Evolutionary conservation across 1,140 invertebrate species (phyloP).

Genomic region (Procambarus virginalis): DNA sequence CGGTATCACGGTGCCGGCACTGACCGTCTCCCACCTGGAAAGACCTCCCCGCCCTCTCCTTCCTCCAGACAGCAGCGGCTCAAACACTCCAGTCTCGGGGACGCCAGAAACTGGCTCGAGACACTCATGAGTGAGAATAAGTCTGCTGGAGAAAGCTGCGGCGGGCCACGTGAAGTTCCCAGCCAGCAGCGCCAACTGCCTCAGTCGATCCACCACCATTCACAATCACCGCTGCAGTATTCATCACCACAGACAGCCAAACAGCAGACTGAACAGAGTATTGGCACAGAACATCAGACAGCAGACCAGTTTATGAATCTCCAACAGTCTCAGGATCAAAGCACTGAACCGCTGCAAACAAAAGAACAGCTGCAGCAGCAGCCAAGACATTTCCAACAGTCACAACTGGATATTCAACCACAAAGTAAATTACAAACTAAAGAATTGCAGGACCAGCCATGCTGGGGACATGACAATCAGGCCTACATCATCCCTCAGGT

Average conservation of each 20-base stretch:
- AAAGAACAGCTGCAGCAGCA: not conserved
- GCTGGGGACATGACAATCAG: conserved; percentile 8
- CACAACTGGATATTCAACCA: not conserved
- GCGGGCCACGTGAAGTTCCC: not conserved
- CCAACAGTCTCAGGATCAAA: not conserved
- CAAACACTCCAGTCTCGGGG: conserved; percentile 28
- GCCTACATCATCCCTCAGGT: conserved; percentile 20
- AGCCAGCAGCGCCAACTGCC: not conserved
- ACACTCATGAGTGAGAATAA: conserved; percentile 51
- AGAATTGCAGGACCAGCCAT: conserved; percentile 6
- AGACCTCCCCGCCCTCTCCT: conserved; percentile 24
- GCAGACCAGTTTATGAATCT: not conserved
- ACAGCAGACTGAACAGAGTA: not conserved
- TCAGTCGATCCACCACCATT: not conserved
- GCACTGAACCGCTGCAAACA: not conserved
- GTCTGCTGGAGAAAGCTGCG: conserved; percentile 3
- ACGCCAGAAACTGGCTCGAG: conserved; percentile 59
- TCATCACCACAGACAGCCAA: conserved; percentile 3
- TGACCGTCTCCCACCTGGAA: conserved; percentile 18
- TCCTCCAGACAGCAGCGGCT: conserved; percentile 9
- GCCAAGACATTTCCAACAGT: not conserved
- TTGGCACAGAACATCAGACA: not conserved
- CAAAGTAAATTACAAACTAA: conserved; percentile 8
- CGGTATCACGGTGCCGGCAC: conserved; percentile 47
- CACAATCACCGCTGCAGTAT: not conserved